These are phyloP conservation scores for Spheniscus mendiculus DNA, from an alignment of 2,113 vertebrate genomes.

Conservation along the genomic window DNA sequence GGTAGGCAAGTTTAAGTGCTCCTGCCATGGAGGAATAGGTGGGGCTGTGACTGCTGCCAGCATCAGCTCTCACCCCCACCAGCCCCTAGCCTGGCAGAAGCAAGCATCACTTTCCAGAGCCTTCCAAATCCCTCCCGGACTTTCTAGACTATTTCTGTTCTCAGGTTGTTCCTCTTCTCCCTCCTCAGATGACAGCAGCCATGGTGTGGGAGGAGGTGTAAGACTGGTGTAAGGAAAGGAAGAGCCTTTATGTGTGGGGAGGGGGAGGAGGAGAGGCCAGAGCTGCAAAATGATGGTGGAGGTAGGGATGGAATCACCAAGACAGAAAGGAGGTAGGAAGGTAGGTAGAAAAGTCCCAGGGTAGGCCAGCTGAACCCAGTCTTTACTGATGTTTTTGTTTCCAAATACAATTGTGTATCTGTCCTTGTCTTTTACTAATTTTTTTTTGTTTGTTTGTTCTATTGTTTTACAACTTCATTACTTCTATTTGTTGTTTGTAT, in stretches of 20 bases:
- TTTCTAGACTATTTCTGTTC: not conserved
- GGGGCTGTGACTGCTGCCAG: not conserved
- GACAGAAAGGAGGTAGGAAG: not conserved
- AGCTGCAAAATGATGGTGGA: not conserved
- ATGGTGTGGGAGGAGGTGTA: not conserved
- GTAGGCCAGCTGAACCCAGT: not conserved
- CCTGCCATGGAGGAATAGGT: not conserved
- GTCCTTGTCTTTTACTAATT: not conserved
- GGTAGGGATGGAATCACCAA: not conserved
- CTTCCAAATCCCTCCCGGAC: not conserved
- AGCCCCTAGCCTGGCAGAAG: not conserved
- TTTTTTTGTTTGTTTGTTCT: not conserved
- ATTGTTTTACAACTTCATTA: not conserved
- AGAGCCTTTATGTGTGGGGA: not conserved
- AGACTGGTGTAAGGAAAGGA: not conserved
- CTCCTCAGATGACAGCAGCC: not conserved
- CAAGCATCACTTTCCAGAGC: not conserved
- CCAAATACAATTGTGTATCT: not conserved
- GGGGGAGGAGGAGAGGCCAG: not conserved
- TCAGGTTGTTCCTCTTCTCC: not conserved
- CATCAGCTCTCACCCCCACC: not conserved
- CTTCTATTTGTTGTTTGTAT: conserved; percentile 2
- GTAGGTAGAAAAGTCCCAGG: not conserved
- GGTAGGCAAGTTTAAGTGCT: not conserved
- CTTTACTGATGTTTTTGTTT: not conserved